These are phyloP conservation scores for Pheosia gnoma DNA, from an alignment of 2,888 invertebrate genomes.

Conservation along the genomic window DNA sequence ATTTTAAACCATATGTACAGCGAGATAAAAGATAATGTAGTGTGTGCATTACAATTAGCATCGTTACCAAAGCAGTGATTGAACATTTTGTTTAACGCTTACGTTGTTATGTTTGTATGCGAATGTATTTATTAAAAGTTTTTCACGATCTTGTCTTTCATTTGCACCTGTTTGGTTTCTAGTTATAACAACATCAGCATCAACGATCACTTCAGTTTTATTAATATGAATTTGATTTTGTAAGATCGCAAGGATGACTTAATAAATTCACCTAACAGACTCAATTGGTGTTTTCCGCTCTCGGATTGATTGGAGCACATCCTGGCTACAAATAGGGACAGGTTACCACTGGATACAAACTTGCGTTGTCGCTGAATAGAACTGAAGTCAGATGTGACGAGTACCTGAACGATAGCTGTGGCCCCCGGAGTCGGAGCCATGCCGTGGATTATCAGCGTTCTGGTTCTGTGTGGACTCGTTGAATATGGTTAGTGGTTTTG, in stretches of 20 bases:
- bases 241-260: slow-evolving; percentile 29
- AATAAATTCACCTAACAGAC: slow-evolving; percentile 44
- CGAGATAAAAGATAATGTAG: slow-evolving; percentile 16
- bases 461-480: slow-evolving; percentile 54
- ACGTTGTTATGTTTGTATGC: slow-evolving; percentile 72
- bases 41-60: slow-evolving; percentile 23
- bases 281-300: slow-evolving; percentile 54
- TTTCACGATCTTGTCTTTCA: slow-evolving; percentile 52
- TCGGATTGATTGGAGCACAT: slow-evolving; percentile 46
- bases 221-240: slow-evolving; percentile 29
- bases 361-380: slow-evolving; percentile 20
- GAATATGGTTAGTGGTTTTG: slow-evolving; percentile 55
- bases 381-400: slow-evolving; percentile 35
- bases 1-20: slow-evolving; percentile 24
- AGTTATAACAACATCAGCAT: background rate
- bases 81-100: slow-evolving; percentile 48
- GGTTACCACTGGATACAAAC: slow-evolving; percentile 34
- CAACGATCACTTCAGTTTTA: slow-evolving; percentile 17
- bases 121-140: slow-evolving; percentile 74
- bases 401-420: slow-evolving; percentile 35
- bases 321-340: slow-evolving; percentile 41
- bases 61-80: slow-evolving; percentile 42
- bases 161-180: slow-evolving; percentile 8
- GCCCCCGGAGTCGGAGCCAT: slow-evolving; percentile 18
- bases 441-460: slow-evolving; percentile 32